Base-by-base conservation (phyloP, 2,113 vertebrate species). In the Bubo scandiacus region DNA sequence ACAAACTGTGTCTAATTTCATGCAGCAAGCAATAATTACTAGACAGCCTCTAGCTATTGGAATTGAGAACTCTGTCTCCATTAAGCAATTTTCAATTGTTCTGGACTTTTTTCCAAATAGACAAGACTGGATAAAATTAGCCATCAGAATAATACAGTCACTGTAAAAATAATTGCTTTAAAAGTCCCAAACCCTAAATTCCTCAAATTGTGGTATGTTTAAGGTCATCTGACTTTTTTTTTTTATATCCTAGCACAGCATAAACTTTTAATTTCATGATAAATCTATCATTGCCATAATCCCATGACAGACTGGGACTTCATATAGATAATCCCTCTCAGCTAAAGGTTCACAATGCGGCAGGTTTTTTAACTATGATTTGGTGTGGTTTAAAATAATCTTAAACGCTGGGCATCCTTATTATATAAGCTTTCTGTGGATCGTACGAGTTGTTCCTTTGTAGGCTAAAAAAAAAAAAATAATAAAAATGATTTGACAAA, bases 1-100 rank as follows among this genome's bases (percentile, higher is more conserved):
- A 98, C 98, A 99, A 99, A 98, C 98, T 98, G 98, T 98, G 97
- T 97, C 97, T 98, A 98, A 98, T 99, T 98, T 98, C 97, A 98
- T 98, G 97, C 97, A 98, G 98, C 97, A 98, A 98, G 96, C 97
- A 98, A 98, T 98, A 98, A 98, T 98, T 98, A 98, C 97, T 90
- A 97, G 95, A 95, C 92, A 94, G 98, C 98, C 98, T 98, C 97
- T 86, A 98, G 98, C 98, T 97, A 98, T 93, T 96, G 92, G 96
- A 95, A 98, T 94, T 94, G 95, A 98, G 97, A 96, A 97, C 95
- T 97, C 96, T 97, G 97, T 98, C 97, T 98, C 98, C 96, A 97
- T 98, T 97, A 97, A 98, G 96, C 95, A 98, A 97, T 98, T 98
- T 98, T 96, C 97, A 98, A 97, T 98, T 98, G 97, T 98, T 98